Conservation (phyloP, 2,888 invertebrate species). For the Folsomia manolachei region DNA sequence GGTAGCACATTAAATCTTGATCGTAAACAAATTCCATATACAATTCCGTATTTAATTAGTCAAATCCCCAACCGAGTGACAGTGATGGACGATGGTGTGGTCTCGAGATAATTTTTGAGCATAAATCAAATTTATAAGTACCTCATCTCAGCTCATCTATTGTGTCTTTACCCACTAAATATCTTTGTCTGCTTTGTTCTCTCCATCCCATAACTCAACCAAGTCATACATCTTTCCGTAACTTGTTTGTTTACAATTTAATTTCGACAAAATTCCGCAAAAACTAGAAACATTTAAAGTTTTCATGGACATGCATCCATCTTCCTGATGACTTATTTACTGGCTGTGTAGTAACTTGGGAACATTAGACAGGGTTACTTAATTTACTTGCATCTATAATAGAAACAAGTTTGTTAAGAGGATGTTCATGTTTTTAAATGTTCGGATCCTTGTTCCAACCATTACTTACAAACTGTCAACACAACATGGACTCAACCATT, state of each 20-base stretch:
- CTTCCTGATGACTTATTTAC: not conserved
- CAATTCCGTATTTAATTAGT: not conserved
- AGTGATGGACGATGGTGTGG: not conserved
- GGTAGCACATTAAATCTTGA: no score
- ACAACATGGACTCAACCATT: no score
- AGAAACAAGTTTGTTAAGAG: not conserved
- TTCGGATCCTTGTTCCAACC: no score
- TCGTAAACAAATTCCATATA: no score
- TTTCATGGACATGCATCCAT: not conserved
- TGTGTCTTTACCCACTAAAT: no score
- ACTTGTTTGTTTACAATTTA: not conserved
- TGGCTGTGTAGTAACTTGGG: not conserved
- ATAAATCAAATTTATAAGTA: not conserved
- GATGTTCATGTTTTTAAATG: not conserved
- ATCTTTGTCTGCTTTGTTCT: no score
- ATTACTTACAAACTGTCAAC: no score
- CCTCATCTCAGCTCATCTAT: not conserved
- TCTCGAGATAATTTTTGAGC: not conserved
- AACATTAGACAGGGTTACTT: no score
- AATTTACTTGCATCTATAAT: no score
- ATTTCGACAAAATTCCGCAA: not conserved
- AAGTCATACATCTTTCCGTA: not conserved
- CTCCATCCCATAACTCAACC: no score
- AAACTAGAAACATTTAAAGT: not conserved
- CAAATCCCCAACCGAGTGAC: not conserved